Evolutionary conservation across 2,888 invertebrate species (phyloP), one percentile per base, ranked within the genome.

Genomic region (Argyresthia albistria): DNA sequence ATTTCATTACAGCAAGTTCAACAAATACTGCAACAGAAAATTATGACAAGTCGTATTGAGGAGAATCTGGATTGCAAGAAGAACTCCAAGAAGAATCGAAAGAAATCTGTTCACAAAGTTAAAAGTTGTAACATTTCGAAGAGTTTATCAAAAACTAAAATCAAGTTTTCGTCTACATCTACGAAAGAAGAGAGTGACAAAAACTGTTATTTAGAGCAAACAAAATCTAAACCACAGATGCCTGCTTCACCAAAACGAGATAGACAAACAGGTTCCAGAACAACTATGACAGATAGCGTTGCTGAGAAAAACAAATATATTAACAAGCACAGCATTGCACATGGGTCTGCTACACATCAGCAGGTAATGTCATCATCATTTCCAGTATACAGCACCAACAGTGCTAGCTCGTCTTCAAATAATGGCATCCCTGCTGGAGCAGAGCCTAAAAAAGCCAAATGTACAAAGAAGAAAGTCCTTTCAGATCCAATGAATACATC

Each of bases 91-190:
- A 25, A 25, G 25, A 25, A 25, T 25, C 70, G 42, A 68, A 56
- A 69, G 63, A 57, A 80, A 69, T 62, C 66, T 12, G 57, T 76
- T 9, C 84, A 84, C 56, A 87, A 83, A 72, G 73, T 87, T 0
- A 87, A 86, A 62, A 81, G 80, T 1, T 63, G 84, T 43, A 84
- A 86, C 62, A 76, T 86, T 60, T 79, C 84, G 1, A 82, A 69
- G 62, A 63, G 70, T 46, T 56, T 81, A 45, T 54, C 65, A 63
- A 58, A 54, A 57, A 51, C 67, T 63, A 54, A 57, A 58, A 58
- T 50, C 15, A 51, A 55, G 49, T 53, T 52, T 47, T 56, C 55
- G 25, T 63, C 64, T 9, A 63, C 64, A 4, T 67, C 70, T 36
- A 67, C 70, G 12, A 60, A 59, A 35, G 66, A 61, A 56, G 63